These are phyloP conservation scores for Sebastes taczanowskii DNA, from an alignment of 2,797 vertebrate genomes.

Conservation along the genomic window DNA sequence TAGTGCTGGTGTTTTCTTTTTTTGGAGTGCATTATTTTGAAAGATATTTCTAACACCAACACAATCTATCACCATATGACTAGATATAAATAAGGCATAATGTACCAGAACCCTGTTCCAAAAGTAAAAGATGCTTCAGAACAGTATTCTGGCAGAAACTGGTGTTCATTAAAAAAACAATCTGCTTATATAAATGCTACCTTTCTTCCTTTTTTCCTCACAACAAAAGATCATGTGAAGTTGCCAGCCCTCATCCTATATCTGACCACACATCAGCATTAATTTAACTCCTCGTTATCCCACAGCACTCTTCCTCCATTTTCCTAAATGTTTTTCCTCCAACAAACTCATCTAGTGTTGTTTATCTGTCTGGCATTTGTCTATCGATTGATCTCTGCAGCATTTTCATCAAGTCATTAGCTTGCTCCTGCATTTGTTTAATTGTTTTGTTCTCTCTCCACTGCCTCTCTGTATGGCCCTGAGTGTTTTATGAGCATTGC, in stretches of 20 bases:
- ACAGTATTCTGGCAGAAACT: neutral
- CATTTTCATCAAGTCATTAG: constrained; percentile 24
- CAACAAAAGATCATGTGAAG: neutral
- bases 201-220: neutral
- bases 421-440: constrained; percentile 11
- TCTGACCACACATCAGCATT: neutral
- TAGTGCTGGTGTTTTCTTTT: neutral
- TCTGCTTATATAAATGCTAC: neutral
- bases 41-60: neutral
- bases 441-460: constrained; percentile 5
- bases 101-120: neutral
- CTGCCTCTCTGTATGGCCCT: neutral
- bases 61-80: neutral
- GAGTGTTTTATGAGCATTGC: neutral
- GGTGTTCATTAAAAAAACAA: neutral
- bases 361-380: constrained; percentile 23
- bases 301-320: neutral
- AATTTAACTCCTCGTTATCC: neutral
- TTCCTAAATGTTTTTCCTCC: constrained; percentile 22
- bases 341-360: constrained; percentile 1
- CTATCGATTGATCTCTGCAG: constrained; percentile 19
- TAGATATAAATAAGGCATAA: neutral
- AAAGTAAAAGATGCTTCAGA: neutral
- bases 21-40: neutral
- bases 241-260: neutral